Evolutionary conservation across 2,113 vertebrate species (phyloP), one percentile per base, ranked within the genome.

Genomic region (Serilophus lunatus): DNA sequence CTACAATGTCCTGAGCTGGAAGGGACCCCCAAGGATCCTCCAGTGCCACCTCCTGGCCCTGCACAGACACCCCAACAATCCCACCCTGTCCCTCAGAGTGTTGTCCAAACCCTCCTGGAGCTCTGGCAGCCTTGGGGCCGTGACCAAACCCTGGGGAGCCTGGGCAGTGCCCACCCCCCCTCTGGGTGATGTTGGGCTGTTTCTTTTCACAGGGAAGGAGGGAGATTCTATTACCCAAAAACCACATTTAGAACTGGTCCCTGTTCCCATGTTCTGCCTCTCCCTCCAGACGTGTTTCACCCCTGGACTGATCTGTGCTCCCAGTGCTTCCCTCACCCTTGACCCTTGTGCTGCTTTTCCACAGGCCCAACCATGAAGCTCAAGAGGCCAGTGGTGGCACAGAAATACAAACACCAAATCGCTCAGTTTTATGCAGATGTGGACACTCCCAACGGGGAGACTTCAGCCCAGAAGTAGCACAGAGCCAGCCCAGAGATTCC

Each of bases 321-420:
- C 1, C 8, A 0, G 12, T 0, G 12, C 3, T 3, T 5, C 54
- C 2, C 2, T 35, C 51, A 7, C 56, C 20, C 0, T 0, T 36
- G 3, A 87, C 1, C 61, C 33, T 29, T 0, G 0, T 13, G 20
- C 69, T 65, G 28, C 0, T 2, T 10, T 10, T 38, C 9, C 5
- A 1, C 89, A 99, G 99, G 99, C 35, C 99, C 99, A 1, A 99
- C 99, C 1, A 98, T 98, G 98, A 99, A 99, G 97, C 95, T 99
- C 82, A 99, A 98, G 97, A 96, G 99, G 42, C 88, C 97, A 0
- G 97, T 97, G 64, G 98, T 99, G 36, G 35, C 20, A 38, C 98
- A 98, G 93, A 99, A 99, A 93, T 99, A 99, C 97, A 97, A 88
- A 63, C 95, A 97, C 3, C 98, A 98, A 54, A 99, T 99, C 0